phyloP scores from a whole-genome alignment of 2,888 invertebrate species.

The Kuschelorhynchus macadamiae region DNA sequence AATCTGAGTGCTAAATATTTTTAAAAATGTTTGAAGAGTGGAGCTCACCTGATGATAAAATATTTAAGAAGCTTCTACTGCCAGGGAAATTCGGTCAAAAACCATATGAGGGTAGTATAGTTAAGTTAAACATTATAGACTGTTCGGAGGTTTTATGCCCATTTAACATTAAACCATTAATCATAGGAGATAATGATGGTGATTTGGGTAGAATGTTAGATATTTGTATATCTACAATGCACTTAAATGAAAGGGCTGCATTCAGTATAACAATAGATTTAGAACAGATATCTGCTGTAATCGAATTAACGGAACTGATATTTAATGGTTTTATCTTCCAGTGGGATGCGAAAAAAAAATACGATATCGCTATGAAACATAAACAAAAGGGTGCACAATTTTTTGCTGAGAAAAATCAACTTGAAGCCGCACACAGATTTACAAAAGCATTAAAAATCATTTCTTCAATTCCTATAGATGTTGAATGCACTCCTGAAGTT shows the following conservation, averaged over 20 bases:
- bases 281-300: conserved; percentile 61
- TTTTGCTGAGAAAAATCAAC: conserved; percentile 71
- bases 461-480: conserved; percentile 74
- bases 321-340: conserved; percentile 68
- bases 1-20: conserved; percentile 63
- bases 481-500: conserved; percentile 67
- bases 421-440: conserved; percentile 82
- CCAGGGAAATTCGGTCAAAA: conserved; percentile 61
- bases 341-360: conserved; percentile 66
- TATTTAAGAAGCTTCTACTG: conserved; percentile 61
- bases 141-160: conserved; percentile 52
- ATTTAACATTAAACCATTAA: conserved; percentile 53
- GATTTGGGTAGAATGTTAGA: conserved; percentile 70
- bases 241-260: conserved; percentile 68
- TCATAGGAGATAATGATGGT: conserved; percentile 68
- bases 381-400: conserved; percentile 74
- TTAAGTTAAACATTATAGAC: conserved; percentile 61
- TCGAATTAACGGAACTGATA: conserved; percentile 66
- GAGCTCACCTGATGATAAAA: conserved; percentile 63
- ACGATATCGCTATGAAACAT: conserved; percentile 66
- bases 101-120: conserved; percentile 64
- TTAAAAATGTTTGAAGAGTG: conserved; percentile 50
- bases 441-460: conserved; percentile 81
- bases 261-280: conserved; percentile 66
- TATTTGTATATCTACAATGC: conserved; percentile 69